Percentiles rank a stretch among this genome's conserved stretches.
Evolutionary conservation across 2,113 vertebrate genomes (phyloP).

Genomic region (Heterotis niloticus): DNA sequence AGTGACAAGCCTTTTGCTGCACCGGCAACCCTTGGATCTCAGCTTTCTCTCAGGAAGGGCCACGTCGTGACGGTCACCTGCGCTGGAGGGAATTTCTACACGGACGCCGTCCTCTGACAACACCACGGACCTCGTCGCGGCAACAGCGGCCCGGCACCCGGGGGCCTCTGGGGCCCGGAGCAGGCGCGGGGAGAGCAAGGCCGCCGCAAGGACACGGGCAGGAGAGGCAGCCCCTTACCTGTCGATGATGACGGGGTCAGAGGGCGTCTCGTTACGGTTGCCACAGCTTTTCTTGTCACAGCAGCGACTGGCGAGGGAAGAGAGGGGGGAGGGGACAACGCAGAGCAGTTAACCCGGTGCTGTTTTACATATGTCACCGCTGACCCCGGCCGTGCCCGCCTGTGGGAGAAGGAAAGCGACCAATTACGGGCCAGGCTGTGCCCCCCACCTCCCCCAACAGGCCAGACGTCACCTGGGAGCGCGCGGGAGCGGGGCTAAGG

Average conservation of each 20-base stretch:
- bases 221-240: conserved; percentile 84
- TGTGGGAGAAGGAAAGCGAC: conserved; percentile 18
- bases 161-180: not conserved
- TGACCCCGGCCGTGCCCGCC: conserved; percentile 21
- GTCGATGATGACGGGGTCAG: conserved; percentile 99
- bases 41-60: not conserved
- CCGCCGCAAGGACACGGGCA: conserved; percentile 32
- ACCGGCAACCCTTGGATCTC: not conserved
- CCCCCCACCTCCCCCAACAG: not conserved
- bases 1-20: no score
- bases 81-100: not conserved
- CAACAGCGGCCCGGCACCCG: not conserved
- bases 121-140: not conserved
- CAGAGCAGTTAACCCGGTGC: conserved; percentile 34
- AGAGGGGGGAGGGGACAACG: conserved; percentile 27
- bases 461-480: conserved; percentile 10
- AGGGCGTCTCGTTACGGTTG: conserved; percentile 98
- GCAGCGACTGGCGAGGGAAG: conserved; percentile 81
- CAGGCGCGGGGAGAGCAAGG: not conserved
- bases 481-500: not conserved
- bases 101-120: not conserved
- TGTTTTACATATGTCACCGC: conserved; percentile 35
- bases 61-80: not conserved
- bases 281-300: conserved; percentile 99
- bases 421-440: conserved; percentile 31